phyloP scores from a whole-genome alignment of 2,797 vertebrate species.

The Lacerta bilineata region DNA sequence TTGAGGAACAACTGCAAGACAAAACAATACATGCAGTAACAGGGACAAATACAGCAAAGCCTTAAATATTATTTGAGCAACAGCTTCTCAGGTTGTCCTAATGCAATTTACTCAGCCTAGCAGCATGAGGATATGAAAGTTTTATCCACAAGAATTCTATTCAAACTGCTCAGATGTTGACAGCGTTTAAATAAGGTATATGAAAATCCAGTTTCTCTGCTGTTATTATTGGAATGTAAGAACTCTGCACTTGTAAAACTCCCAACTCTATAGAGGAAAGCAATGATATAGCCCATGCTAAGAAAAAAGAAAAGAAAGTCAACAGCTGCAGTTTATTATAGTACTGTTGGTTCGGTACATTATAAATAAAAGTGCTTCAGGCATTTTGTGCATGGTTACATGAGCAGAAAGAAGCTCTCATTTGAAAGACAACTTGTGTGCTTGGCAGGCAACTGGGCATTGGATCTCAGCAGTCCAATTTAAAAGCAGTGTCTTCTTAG shows the following conservation, averaged over 20 bases:
- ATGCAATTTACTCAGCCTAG: neutral
- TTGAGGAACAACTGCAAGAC: neutral
- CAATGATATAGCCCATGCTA: neutral
- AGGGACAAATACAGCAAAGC: neutral
- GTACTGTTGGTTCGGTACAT: neutral
- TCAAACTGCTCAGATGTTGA: neutral
- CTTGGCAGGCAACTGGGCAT: neutral
- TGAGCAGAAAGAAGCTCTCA: neutral
- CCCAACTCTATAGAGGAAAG: neutral
- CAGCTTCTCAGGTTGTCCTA: neutral
- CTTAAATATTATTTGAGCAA: neutral
- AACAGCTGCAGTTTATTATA: constrained; percentile 12
- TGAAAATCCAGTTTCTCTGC: neutral
- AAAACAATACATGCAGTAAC: constrained; percentile 1
- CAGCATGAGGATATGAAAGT: constrained; percentile 2
- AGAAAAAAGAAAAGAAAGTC: constrained; percentile 5
- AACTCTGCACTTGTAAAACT: neutral
- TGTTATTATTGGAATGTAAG: constrained; percentile 13
- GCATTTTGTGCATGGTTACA: neutral
- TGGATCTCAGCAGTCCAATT: neutral
- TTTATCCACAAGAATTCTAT: constrained; percentile 14
- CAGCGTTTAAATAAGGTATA: constrained; percentile 15
- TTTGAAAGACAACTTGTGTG: neutral
- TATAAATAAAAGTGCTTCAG: neutral
- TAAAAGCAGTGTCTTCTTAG: neutral